These are phyloP conservation scores for Timandra comae DNA, from an alignment of 2,888 invertebrate species.

Conservation along the genomic window DNA sequence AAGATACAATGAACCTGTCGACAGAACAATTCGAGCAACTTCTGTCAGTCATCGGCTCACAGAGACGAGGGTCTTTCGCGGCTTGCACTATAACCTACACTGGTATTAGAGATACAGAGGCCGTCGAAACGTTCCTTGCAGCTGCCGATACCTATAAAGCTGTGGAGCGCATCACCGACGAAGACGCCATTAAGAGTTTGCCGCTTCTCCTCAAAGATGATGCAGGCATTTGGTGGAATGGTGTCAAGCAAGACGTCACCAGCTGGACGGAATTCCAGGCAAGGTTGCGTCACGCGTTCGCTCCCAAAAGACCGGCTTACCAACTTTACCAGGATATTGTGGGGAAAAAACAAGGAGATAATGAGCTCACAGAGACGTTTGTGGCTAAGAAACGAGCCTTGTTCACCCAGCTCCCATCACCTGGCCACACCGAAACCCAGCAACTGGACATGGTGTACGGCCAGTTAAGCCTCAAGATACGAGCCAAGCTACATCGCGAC, in stretches of 20 bases:
- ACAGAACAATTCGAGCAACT: background rate
- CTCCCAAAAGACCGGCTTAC: constrained; percentile 2
- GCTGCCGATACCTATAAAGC: constrained; percentile 1
- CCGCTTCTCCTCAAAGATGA: background rate
- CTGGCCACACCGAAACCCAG: too few relatives aligned
- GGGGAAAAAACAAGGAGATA: background rate
- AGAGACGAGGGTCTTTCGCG: background rate
- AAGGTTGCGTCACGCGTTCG: constrained; percentile 2
- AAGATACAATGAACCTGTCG: too few relatives aligned
- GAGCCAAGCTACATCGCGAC: background rate
- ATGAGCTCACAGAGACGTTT: constrained; percentile 5
- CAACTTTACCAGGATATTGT: constrained; percentile 2
- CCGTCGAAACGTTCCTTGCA: constrained; percentile 1
- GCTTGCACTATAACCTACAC: background rate
- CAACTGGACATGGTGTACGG: too few relatives aligned
- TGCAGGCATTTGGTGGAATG: constrained; percentile 5
- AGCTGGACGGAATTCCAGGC: constrained; percentile 1
- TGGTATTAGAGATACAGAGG: background rate
- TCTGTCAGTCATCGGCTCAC: background rate
- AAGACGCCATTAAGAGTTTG: constrained; percentile 3
- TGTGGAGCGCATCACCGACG: constrained; percentile 1
- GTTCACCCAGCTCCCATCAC: too few relatives aligned
- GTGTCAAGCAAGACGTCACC: constrained; percentile 1
- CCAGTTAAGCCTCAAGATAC: background rate
- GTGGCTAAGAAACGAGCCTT: too few relatives aligned